Base-by-base conservation (phyloP, 2,888 invertebrate genomes). In the Agonopterix subpropinquella region DNA sequence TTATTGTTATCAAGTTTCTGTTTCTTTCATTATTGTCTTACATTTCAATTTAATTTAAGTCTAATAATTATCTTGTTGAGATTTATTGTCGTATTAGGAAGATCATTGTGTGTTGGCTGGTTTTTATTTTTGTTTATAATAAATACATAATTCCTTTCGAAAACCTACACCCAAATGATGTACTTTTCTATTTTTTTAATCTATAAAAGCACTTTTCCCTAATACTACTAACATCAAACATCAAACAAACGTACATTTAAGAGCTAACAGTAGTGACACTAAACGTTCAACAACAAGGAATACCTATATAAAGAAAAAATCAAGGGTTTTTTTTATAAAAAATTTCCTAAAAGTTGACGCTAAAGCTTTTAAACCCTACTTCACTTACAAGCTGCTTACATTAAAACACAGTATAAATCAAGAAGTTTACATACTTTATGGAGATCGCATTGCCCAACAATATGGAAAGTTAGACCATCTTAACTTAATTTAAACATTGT, bases 181-280 rank as follows among this genome's bases (percentile, higher is more conserved):
- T 43, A 59, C 53, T 50, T 61, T 60, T 58, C 65, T 67, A 65
- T 68, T 69, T 42, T 4, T 36, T 47, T 68, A 62, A 57, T 76
- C 82, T 85, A 84, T 77, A 80, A 83, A 87, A 86, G 84, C 85
- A 85, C 83, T 86, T 83, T 69, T 67, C 65, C 64, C 84, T 86
- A 85, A 68, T 48, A 58, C 75, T 80, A 79, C 84, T 64, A 72
- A 87, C 86, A 87, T 63, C 85, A 80, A 87, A 86, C 86, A 83
- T 79, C 77, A 85, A 86, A 85, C 73, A 74, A 86, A 82, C 71
- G 65, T 55, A 58, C 66, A 65, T 15, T 60, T 10, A 9, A 8
- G 18, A 8, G 10, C 36, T 47, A 47, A 13, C 18, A 55, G 54
- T 52, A 47, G 43, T 51, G 59, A 57, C 58, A 53, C 55, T 65